A percentile compares a stretch with the other conserved stretches of the same genome.
Conservation (phyloP, 2,113 vertebrate genomes). For the Machaerirhynchus nigripectus region DNA sequence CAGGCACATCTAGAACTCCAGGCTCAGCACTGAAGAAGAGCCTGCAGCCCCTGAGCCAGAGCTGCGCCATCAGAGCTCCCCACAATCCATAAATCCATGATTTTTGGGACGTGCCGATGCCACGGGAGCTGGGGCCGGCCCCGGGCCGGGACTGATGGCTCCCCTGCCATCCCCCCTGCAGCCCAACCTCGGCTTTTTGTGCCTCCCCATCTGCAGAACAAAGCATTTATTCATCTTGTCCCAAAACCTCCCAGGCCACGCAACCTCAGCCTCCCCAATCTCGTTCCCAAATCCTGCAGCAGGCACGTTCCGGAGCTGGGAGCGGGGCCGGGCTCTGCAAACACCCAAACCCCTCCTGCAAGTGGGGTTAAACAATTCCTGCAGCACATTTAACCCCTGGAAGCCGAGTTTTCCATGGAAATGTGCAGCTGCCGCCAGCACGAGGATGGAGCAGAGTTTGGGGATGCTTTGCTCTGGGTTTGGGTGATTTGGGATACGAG, state of each 20-base stretch:
- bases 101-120: background rate
- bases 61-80: background rate
- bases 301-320: background rate
- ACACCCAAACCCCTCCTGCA: background rate
- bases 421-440: background rate
- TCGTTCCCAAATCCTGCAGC: background rate
- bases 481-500: rapidly evolving
- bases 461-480: background rate
- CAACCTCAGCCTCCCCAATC: background rate
- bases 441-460: background rate
- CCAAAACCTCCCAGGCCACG: background rate
- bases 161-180: background rate
- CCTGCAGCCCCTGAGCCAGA: background rate
- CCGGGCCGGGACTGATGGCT: background rate
- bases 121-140: background rate
- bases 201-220: background rate
- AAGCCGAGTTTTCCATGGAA: background rate
- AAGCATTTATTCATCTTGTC: background rate
- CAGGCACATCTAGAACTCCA: background rate
- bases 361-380: background rate
- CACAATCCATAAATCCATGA: background rate
- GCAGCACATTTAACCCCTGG: background rate
- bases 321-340: background rate
- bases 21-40: background rate
- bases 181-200: background rate